phyloP scores from a whole-genome alignment of 1,140 invertebrate species.

The Diplogasteroides magnus region DNA sequence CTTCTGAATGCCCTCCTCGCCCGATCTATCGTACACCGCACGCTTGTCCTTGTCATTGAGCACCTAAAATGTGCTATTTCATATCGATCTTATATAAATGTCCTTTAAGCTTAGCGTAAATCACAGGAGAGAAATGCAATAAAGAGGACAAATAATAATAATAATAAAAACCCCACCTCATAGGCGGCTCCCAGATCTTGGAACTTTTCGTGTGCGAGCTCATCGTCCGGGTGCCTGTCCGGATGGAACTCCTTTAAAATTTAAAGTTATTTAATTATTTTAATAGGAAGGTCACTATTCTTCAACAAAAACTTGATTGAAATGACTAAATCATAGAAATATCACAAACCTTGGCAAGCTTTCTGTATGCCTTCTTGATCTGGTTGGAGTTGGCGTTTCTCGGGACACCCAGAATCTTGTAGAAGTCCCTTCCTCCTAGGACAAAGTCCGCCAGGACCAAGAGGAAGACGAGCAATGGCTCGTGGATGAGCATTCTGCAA shows the following conservation, averaged over 20 bases:
- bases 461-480: slow-evolving; percentile 69
- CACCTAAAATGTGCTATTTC: slow-evolving; percentile 63
- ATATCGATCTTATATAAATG: neutral
- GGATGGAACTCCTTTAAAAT: slow-evolving; percentile 95
- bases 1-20: slow-evolving; percentile 92
- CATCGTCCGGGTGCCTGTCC: slow-evolving; percentile 93
- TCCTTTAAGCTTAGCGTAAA: no score
- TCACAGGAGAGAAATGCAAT: slow-evolving; percentile 8
- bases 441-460: slow-evolving; percentile 63
- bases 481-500: neutral
- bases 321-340: neutral
- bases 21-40: slow-evolving; percentile 87
- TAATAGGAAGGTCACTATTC: no score
- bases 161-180: slow-evolving; percentile 62
- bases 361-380: slow-evolving; percentile 93
- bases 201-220: slow-evolving; percentile 83
- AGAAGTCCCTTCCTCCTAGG: slow-evolving; percentile 75
- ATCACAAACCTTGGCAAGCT: slow-evolving; percentile 1
- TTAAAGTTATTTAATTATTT: no score
- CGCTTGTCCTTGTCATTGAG: slow-evolving; percentile 88
- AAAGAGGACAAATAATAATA: neutral
- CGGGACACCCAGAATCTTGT: slow-evolving; percentile 80
- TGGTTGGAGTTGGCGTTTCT: slow-evolving; percentile 79
- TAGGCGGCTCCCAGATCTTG: slow-evolving; percentile 94
- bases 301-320: no score